Evolutionary conservation across 30 jellyfish, hydroid and myxozoan species (phyloP).

Genomic region (Nemopilema nomurai): DNA sequence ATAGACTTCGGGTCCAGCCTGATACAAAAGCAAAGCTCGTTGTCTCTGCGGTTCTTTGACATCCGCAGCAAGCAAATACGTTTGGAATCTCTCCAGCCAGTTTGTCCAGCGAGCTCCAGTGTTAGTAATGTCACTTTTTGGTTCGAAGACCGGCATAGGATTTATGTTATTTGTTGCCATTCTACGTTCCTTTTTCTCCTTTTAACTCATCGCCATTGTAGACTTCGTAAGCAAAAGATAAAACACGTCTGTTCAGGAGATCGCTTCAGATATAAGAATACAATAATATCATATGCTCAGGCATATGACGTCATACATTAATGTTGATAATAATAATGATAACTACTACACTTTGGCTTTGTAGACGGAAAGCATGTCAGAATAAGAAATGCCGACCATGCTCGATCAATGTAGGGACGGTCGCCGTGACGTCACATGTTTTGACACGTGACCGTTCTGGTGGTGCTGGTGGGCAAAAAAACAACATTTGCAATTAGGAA

Average conservation of each 20-base stretch:
- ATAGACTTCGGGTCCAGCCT: background rate
- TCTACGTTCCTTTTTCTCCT: background rate
- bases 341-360: background rate
- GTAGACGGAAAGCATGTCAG: no score
- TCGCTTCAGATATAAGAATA: background rate
- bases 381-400: no score
- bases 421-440: no score
- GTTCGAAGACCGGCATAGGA: slow-evolving; percentile 27
- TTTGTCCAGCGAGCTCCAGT: slow-evolving; percentile 34
- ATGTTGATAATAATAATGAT: background rate
- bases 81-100: slow-evolving; percentile 10
- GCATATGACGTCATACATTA: background rate
- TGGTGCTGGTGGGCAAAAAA: no score
- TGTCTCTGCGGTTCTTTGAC: slow-evolving; percentile 13
- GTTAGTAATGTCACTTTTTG: slow-evolving; percentile 25
- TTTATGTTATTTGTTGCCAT: slow-evolving; percentile 1
- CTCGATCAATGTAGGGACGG: no score
- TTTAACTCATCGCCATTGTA: slow-evolving; percentile 22
- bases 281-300: background rate
- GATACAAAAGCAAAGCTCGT: background rate
- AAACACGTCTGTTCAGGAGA: background rate
- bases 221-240: background rate
- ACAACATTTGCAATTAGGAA: no score
- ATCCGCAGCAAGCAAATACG: slow-evolving; percentile 4
- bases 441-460: no score